Percentiles rank a stretch among this genome's conserved stretches.
These are phyloP conservation scores for Teinopalpus imperialis DNA, from an alignment of 2,888 invertebrate species.

Conservation along the genomic window DNA sequence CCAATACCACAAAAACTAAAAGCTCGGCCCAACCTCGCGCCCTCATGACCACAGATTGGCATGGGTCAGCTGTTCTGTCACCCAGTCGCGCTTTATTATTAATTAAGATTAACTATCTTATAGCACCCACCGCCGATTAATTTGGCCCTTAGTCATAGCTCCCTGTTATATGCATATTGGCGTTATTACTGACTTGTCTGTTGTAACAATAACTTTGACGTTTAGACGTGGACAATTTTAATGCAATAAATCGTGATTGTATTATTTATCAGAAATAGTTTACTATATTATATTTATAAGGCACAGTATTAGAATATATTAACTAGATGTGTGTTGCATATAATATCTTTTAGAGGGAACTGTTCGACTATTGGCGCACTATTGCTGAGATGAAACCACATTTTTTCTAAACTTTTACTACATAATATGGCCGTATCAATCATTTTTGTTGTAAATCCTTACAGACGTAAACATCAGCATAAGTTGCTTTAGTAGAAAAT, in stretches of 20 bases:
- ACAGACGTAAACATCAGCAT: no score
- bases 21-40: constrained; percentile 27
- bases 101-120: constrained; percentile 68
- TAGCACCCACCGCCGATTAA: constrained; percentile 47
- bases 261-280: constrained; percentile 14
- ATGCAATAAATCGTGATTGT: constrained; percentile 13
- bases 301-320: no score
- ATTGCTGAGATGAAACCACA: no score
- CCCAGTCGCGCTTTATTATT: constrained; percentile 65
- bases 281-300: no score
- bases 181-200: constrained; percentile 38
- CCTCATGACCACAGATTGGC: constrained; percentile 59
- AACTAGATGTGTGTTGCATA: no score
- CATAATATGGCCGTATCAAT: no score
- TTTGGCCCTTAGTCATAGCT: constrained; percentile 42
- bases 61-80: constrained; percentile 64
- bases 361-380: no score
- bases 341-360: no score
- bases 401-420: no score
- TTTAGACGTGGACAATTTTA: constrained; percentile 22
- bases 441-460: no score
- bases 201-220: constrained; percentile 38
- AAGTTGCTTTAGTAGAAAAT: no score
- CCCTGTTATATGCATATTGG: constrained; percentile 35
- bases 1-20: constrained; percentile 9